phyloP scores from a whole-genome alignment of 30 jellyfish, hydroid and myxozoan genomes.

The Clytia hemisphaerica region DNA sequence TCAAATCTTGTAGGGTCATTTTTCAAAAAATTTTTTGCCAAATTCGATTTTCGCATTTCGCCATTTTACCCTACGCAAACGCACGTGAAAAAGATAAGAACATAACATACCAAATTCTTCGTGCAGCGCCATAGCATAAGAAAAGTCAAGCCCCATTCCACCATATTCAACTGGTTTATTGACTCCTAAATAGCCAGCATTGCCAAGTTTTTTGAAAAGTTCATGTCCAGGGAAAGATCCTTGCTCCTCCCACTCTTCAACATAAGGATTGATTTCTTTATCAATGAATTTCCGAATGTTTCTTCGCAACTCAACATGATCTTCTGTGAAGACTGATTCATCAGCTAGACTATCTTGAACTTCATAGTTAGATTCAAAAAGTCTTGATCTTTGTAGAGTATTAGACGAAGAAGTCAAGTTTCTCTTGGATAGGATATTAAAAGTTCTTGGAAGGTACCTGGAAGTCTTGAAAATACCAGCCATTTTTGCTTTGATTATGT shows the following conservation, averaged over 20 bases:
- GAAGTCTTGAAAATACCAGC: too few species aligned
- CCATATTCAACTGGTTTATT: constrained; percentile 86
- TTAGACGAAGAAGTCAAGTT: too few species aligned
- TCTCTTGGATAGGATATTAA: too few species aligned
- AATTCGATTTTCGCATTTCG: too few species aligned
- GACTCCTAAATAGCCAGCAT: constrained; percentile 89
- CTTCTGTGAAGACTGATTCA: constrained; percentile 60
- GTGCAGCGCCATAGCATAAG: constrained; percentile 68
- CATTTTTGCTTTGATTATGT: too few species aligned
- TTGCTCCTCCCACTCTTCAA: constrained; percentile 80
- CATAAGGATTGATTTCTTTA: constrained; percentile 79
- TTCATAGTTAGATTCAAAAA: constrained; percentile 41
- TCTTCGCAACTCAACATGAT: constrained; percentile 65
- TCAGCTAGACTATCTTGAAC: constrained; percentile 68
- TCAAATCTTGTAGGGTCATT: too few species aligned
- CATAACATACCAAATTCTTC: constrained; percentile 66
- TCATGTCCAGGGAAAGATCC: constrained; percentile 77
- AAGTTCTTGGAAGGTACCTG: too few species aligned
- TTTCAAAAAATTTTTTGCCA: too few species aligned
- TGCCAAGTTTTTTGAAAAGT: constrained; percentile 74
- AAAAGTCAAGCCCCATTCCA: constrained; percentile 85
- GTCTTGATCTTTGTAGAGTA: neutral
- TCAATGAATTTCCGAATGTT: constrained; percentile 58
- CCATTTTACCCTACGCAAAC: too few species aligned
- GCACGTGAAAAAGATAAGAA: too few species aligned